A percentile compares a stretch with the other conserved stretches of the same genome.
Conservation (phyloP, 2,797 vertebrate genomes). For the Cossypha niveicapilla region DNA sequence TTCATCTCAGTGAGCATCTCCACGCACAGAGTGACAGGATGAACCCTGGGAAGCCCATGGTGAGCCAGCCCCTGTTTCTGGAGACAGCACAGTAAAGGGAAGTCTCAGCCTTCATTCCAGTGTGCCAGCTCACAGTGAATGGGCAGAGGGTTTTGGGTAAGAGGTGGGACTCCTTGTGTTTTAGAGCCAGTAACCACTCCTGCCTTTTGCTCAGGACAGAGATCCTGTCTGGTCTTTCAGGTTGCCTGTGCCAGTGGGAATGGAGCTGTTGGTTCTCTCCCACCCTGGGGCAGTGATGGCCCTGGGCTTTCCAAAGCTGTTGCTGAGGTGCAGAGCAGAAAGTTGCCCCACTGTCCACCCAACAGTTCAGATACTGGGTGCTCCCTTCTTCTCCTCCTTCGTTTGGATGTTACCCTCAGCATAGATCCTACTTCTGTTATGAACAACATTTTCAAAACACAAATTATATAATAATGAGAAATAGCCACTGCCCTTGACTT, state of each 20-base stretch:
- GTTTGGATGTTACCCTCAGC: not conserved
- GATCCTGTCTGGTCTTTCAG: not conserved
- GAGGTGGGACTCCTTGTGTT: not conserved
- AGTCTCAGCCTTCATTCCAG: not conserved
- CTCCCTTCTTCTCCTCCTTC: not conserved
- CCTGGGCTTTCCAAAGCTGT: accelerated
- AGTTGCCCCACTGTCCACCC: not conserved
- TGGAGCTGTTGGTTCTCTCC: not conserved
- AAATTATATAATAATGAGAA: not conserved
- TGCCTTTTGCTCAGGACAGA: not conserved
- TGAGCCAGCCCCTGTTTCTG: not conserved
- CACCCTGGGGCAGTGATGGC: accelerated
- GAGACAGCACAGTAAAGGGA: not conserved
- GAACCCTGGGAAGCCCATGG: not conserved
- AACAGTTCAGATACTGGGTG: not conserved
- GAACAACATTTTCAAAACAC: not conserved
- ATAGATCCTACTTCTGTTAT: not conserved
- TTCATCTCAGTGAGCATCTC: not conserved
- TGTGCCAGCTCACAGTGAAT: not conserved
- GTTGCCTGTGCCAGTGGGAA: not conserved
- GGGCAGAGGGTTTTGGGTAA: not conserved
- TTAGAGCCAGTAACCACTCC: not conserved
- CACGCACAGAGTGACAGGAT: not conserved
- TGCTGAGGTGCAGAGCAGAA: not conserved
- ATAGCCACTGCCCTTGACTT: not conserved